Base-by-base conservation (phyloP, 92 coral and sea anemone genomes). In the Metridium senile region DNA sequence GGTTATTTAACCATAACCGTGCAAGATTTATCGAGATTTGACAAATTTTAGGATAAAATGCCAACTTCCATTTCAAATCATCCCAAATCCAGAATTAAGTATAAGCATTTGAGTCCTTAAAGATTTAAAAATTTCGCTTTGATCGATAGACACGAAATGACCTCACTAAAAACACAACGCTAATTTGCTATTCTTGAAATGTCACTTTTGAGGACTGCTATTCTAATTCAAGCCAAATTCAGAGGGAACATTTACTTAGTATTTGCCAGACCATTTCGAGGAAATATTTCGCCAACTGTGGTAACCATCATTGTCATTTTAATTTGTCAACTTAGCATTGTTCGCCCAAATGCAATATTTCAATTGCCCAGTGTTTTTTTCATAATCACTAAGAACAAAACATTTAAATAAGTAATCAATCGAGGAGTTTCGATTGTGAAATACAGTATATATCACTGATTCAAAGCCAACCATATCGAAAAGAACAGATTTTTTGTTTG, bases 381-480 rank as follows among this genome's bases (percentile, higher is more conserved):
- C 78, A 32, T 57, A 33, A 73, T 73, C 49, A 18, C 51, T 57
- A 67, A 67, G 67, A 58, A 53, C 23, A 33, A 71, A 73, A 73
- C 76, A 28, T 46, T 30, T 49, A 73, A 73, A 73, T 73, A 28
- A 73, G 64, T 73, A 57, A 73, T 57, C 64, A 73, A 73, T 39
- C 49, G 49, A 39, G 6, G 43, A n/a, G 25, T 19, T n/a, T 11
- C 1, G 22, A 16, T n/a, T n/a, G n/a, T n/a, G n/a, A n/a, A n/a
- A n/a, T n/a, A n/a, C n/a, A n/a, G n/a, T n/a, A n/a, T n/a, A n/a
- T n/a, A n/a, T n/a, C n/a, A n/a, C n/a, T n/a, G n/a, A n/a, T n/a
- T n/a, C n/a, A n/a, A n/a, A n/a, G n/a, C n/a, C n/a, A n/a, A n/a
- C n/a, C n/a, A n/a, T n/a, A n/a, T n/a, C n/a, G n/a, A n/a, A n/a